phyloP scores from a whole-genome alignment of 2,113 vertebrate species.

The Onychostoma macrolepis region DNA sequence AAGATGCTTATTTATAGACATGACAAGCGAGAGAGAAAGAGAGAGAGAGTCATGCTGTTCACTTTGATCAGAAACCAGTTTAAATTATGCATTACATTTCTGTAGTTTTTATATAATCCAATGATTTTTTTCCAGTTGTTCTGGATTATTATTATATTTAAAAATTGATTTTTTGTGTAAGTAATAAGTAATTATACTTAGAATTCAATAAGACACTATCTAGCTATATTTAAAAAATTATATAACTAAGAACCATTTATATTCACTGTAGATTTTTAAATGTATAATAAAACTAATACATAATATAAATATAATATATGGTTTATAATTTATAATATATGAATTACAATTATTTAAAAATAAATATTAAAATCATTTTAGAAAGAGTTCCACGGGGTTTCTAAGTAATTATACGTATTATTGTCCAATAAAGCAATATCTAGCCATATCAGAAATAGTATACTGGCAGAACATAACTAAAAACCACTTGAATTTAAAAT shows the following conservation, averaged over 20 bases:
- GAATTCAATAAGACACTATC: no score
- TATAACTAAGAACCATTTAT: background rate
- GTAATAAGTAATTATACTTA: no score
- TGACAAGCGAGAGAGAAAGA: background rate
- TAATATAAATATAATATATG: no score
- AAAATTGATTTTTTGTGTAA: no score
- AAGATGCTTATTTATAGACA: constrained; percentile 18
- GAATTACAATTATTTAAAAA: no score
- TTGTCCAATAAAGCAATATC: no score
- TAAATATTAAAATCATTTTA: no score
- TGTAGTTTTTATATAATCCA: background rate
- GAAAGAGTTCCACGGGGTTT: no score
- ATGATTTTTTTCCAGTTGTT: background rate
- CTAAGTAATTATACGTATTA: no score
- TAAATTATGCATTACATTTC: constrained; percentile 3
- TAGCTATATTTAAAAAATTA: no score
- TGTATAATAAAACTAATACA: no score
- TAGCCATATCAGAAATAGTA: background rate
- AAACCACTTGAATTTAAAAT: background rate
- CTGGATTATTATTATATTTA: background rate
- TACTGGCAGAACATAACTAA: background rate
- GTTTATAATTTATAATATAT: no score
- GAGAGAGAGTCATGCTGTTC: constrained; percentile 7
- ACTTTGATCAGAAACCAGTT: constrained; percentile 19
- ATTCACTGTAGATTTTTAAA: background rate